A percentile compares a stretch with the other conserved stretches of the same genome.
Evolutionary conservation across 2,113 vertebrate genomes (phyloP).

Genomic region (Ibidorhyncha struthersii): DNA sequence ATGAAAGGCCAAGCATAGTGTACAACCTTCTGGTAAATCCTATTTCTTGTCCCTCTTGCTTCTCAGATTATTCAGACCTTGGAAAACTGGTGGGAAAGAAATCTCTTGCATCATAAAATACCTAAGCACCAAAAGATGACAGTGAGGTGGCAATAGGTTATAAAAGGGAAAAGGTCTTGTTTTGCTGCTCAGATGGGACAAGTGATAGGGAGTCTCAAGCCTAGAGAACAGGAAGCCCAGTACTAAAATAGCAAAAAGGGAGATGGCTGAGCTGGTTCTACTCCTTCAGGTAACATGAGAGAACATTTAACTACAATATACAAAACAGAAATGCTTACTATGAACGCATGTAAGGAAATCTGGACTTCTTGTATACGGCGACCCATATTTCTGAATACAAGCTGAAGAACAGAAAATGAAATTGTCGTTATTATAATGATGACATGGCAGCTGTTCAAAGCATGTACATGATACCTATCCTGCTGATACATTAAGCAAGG

Average conservation of each 20-base stretch:
- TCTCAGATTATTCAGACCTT: not conserved
- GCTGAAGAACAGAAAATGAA: slow-evolving; percentile 74
- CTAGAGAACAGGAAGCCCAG: not conserved
- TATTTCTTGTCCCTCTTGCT: not conserved
- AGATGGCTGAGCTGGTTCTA: not conserved
- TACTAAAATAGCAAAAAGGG: not conserved
- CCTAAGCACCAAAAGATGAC: not conserved
- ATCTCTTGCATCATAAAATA: not conserved
- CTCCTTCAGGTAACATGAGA: not conserved
- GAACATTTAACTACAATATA: not conserved
- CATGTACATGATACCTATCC: not conserved
- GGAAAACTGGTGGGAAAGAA: not conserved
- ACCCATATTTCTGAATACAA: slow-evolving; percentile 84
- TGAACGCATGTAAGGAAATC: slow-evolving; percentile 90
- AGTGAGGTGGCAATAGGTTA: not conserved
- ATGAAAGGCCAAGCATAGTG: not conserved
- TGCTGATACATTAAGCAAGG: not conserved
- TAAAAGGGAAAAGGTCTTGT: not conserved
- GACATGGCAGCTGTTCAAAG: not conserved
- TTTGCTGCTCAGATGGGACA: not conserved
- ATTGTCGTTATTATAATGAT: not conserved
- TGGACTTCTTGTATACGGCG: slow-evolving; percentile 79
- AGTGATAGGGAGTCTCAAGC: accelerated
- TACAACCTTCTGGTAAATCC: not conserved
- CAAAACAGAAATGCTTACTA: slow-evolving; percentile 81